These are phyloP conservation scores for Pterostichus niger DNA, from an alignment of 2,888 invertebrate species.

Conservation along the genomic window DNA sequence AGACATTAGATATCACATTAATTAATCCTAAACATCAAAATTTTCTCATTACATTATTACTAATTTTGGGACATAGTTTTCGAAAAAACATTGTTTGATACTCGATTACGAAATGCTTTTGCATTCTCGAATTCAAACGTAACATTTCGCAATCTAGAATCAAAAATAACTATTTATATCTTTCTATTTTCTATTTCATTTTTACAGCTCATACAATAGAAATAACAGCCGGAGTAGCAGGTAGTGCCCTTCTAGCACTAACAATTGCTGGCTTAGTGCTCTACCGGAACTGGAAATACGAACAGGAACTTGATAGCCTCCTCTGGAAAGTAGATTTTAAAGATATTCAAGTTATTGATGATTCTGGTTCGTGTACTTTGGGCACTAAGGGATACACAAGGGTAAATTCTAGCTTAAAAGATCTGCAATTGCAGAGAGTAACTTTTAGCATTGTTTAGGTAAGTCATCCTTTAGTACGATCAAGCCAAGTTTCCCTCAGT, in stretches of 20 bases:
- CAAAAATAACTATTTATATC: constrained; percentile 15
- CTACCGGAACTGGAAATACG: constrained; percentile 95
- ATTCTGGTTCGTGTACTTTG: constrained; percentile 73
- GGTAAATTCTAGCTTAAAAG: constrained; percentile 70
- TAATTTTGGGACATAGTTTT: too few relatives aligned
- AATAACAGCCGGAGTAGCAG: constrained; percentile 89
- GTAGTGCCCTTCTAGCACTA: constrained; percentile 86
- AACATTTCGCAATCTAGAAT: too few relatives aligned
- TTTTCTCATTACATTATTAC: too few relatives aligned
- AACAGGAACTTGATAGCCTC: constrained; percentile 94
- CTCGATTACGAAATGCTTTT: too few relatives aligned
- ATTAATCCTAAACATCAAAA: too few relatives aligned
- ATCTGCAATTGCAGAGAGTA: background rate
- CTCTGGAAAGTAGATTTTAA: constrained; percentile 97
- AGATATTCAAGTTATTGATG: constrained; percentile 83
- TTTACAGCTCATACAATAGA: constrained; percentile 88
- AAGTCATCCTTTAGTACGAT: constrained; percentile 84
- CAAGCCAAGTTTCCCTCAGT: constrained; percentile 93
- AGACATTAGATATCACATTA: too few relatives aligned
- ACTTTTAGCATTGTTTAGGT: constrained; percentile 74
- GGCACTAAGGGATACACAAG: constrained; percentile 74
- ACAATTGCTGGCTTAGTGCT: constrained; percentile 87
- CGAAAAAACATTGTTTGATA: too few relatives aligned
- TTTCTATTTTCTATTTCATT: background rate
- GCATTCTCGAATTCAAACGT: too few relatives aligned